Evolutionary conservation across 2,888 invertebrate species (phyloP).

Genomic region (Rhingia campestris): DNA sequence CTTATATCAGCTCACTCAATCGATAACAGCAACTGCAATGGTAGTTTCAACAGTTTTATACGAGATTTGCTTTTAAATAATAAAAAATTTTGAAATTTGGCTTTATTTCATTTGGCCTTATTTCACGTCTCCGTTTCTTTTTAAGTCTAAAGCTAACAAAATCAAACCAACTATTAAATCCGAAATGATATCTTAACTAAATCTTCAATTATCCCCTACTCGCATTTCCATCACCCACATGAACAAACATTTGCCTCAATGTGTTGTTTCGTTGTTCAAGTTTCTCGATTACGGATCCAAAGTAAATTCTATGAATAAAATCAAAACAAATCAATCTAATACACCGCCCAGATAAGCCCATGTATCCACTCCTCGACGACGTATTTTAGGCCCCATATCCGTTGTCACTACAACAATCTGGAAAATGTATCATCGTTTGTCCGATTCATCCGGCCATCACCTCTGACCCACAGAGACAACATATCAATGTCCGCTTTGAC

Average conservation of each 20-base stretch:
- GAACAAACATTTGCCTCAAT: conserved; percentile 1
- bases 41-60: too few relatives aligned
- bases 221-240: background rate
- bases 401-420: conserved; percentile 25
- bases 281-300: conserved; percentile 14
- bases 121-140: too few relatives aligned
- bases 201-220: too few relatives aligned
- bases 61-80: too few relatives aligned
- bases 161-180: too few relatives aligned
- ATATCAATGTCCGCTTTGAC: conserved; percentile 58
- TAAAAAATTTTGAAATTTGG: too few relatives aligned
- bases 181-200: too few relatives aligned
- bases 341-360: conserved; percentile 9
- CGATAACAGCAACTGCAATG: too few relatives aligned
- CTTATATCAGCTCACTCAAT: too few relatives aligned
- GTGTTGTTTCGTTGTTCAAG: background rate
- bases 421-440: conserved; percentile 10
- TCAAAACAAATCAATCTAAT: conserved; percentile 56
- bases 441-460: conserved; percentile 20
- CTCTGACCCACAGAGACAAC: conserved; percentile 43
- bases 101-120: too few relatives aligned
- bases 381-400: conserved; percentile 6
- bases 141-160: too few relatives aligned
- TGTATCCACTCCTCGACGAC: background rate
- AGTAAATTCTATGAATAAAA: conserved; percentile 44